A percentile compares a stretch with the other conserved stretches of the same genome.
Evolutionary conservation across 1,140 invertebrate genomes (phyloP).

Genomic region (Drosophila willistoni): DNA sequence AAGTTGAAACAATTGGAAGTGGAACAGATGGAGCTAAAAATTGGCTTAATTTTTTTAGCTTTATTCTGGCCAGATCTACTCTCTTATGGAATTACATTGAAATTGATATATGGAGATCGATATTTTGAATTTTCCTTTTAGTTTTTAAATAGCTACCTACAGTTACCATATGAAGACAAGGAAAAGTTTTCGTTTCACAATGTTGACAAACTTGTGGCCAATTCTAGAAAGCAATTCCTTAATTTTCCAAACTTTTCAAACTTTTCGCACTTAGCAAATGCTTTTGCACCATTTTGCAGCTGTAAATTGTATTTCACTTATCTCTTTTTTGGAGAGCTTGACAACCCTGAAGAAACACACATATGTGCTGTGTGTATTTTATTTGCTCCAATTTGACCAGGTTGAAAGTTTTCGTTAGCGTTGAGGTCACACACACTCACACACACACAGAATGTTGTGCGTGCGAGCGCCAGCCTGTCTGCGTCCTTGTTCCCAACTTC

Average conservation of each 20-base stretch:
- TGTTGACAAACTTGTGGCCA: too few species aligned
- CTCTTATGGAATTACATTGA: too few species aligned
- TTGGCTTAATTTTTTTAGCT: background rate
- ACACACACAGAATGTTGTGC: constrained; percentile 31
- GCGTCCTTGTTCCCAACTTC: constrained; percentile 35
- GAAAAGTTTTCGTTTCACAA: too few species aligned
- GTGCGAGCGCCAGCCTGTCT: constrained; percentile 55
- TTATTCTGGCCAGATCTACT: too few species aligned
- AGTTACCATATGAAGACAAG: too few species aligned
- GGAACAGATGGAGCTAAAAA: background rate
- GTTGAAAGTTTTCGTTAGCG: constrained; percentile 15
- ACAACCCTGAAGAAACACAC: constrained; percentile 11
- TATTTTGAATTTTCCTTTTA: too few species aligned
- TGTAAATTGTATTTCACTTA: constrained; percentile 5
- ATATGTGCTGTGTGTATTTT: constrained; percentile 9
- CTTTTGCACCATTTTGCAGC: background rate
- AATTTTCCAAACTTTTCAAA: too few species aligned
- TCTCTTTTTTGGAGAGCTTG: constrained; percentile 4
- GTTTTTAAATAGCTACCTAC: too few species aligned
- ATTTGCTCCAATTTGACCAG: constrained; percentile 16
- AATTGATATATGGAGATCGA: too few species aligned
- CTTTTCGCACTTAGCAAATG: too few species aligned
- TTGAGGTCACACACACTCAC: constrained; percentile 10
- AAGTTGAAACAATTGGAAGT: background rate
- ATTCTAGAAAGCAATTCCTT: too few species aligned